phyloP scores from a whole-genome alignment of 2,888 invertebrate genomes.

The Eupsilia transversa region DNA sequence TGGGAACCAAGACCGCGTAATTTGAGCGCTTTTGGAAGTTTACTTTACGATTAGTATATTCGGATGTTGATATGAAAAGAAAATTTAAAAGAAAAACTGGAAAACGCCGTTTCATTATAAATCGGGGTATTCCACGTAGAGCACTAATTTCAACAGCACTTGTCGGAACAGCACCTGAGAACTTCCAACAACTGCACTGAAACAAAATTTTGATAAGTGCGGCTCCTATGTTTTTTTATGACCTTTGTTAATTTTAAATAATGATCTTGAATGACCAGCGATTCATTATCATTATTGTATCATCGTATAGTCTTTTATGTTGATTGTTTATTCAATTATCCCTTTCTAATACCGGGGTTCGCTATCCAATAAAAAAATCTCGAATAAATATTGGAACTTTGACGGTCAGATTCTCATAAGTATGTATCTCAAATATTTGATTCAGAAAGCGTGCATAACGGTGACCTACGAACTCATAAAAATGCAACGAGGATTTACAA shows the following conservation, averaged over 20 bases:
- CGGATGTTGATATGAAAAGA: not conserved
- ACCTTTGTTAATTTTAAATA: too few species aligned
- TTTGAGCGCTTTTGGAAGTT: slow-evolving; percentile 9
- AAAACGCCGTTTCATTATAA: too few species aligned
- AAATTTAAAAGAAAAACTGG: not conserved
- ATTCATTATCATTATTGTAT: too few species aligned
- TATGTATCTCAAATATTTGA: slow-evolving; percentile 40
- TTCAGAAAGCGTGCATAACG: slow-evolving; percentile 26
- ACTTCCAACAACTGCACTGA: too few species aligned
- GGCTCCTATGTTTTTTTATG: too few species aligned
- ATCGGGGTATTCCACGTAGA: too few species aligned
- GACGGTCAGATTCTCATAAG: slow-evolving; percentile 9
- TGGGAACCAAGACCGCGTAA: slow-evolving; percentile 14
- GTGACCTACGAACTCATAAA: slow-evolving; percentile 51
- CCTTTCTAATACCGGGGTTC: not conserved
- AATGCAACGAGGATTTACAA: slow-evolving; percentile 46
- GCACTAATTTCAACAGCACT: too few species aligned
- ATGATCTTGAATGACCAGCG: too few species aligned
- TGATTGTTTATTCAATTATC: not conserved
- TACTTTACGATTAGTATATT: slow-evolving; percentile 20
- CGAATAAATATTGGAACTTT: not conserved
- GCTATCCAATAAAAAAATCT: not conserved
- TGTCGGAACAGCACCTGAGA: too few species aligned
- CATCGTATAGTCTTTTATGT: not conserved
- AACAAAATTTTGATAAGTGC: too few species aligned